Percentiles rank a stretch among this genome's conserved stretches.
Conservation (phyloP, 2,113 vertebrate genomes). For the Scophthalmus maximus region DNA sequence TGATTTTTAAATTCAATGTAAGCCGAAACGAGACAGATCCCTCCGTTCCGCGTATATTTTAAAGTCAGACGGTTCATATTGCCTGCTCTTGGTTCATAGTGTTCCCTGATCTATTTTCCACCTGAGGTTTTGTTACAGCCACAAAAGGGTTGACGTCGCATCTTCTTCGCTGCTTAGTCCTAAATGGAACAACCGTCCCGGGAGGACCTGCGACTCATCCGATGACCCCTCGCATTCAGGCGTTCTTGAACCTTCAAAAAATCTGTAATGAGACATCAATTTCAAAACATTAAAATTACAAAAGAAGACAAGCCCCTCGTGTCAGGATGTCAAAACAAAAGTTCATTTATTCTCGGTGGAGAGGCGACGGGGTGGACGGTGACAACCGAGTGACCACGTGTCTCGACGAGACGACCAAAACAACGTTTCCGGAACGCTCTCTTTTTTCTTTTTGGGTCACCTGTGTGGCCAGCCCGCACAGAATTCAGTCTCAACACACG, state of each 20-base stretch:
- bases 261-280: constrained; percentile 13
- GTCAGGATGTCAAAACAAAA: constrained; percentile 68
- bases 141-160: constrained; percentile 25
- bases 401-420: constrained; percentile 45
- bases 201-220: constrained; percentile 46
- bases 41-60: too few species aligned
- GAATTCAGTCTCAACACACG: constrained; percentile 43
- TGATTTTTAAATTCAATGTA: too few species aligned
- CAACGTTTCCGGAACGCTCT: constrained; percentile 73
- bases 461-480: constrained; percentile 72
- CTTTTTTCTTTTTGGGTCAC: constrained; percentile 47
- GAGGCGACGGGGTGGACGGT: constrained; percentile 68
- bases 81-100: constrained; percentile 12
- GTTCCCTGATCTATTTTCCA: constrained; percentile 34
- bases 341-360: constrained; percentile 78
- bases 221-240: constrained; percentile 27
- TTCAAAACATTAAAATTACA: constrained; percentile 9
- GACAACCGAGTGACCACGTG: constrained; percentile 62
- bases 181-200: constrained; percentile 41
- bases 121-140: constrained; percentile 28
- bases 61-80: constrained; percentile 6
- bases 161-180: constrained; percentile 25
- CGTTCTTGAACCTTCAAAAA: constrained; percentile 12
- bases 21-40: too few species aligned
- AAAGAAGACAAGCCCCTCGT: constrained; percentile 36